Percentiles rank a stretch among this genome's conserved stretches.
phyloP scores from a whole-genome alignment of 1,140 invertebrate species.

The Pogonomyrmex barbatus region DNA sequence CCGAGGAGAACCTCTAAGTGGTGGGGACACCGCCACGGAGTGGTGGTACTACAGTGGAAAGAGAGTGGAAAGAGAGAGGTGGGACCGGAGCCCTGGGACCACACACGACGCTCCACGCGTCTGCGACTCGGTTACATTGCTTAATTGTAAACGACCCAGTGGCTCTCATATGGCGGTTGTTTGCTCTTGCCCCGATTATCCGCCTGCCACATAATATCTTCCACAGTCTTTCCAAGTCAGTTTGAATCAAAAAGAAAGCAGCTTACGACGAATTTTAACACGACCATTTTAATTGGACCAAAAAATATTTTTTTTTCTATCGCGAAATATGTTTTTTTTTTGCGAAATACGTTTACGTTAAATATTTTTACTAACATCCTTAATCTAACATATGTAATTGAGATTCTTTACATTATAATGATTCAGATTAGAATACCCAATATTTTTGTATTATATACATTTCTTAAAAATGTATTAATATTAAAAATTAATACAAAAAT shows the following conservation, averaged over 20 bases:
- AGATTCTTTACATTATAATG: not conserved
- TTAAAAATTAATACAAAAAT: not conserved
- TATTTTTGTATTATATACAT: not conserved
- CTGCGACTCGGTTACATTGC: conserved; percentile 86
- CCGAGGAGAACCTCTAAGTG: conserved; percentile 70
- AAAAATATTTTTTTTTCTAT: not conserved
- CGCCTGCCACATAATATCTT: conserved; percentile 3
- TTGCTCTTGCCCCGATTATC: not conserved
- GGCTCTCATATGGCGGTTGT: conserved; percentile 78
- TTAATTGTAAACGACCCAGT: conserved; percentile 86
- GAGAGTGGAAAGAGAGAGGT: conserved; percentile 81
- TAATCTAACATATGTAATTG: too few species aligned
- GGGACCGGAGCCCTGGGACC: conserved; percentile 83
- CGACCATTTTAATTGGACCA: not conserved
- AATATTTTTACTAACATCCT: not conserved
- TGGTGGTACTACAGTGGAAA: conserved; percentile 75
- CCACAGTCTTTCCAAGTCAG: not conserved
- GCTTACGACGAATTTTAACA: not conserved
- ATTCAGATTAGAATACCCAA: not conserved
- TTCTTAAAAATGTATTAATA: not conserved
- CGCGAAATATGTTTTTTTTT: not conserved
- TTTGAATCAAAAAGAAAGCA: not conserved
- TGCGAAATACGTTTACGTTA: not conserved
- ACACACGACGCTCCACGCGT: conserved; percentile 86
- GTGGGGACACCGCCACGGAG: conserved; percentile 63